These are phyloP conservation scores for Tetrao urogallus DNA, from an alignment of 2,113 vertebrate species.

Conservation along the genomic window DNA sequence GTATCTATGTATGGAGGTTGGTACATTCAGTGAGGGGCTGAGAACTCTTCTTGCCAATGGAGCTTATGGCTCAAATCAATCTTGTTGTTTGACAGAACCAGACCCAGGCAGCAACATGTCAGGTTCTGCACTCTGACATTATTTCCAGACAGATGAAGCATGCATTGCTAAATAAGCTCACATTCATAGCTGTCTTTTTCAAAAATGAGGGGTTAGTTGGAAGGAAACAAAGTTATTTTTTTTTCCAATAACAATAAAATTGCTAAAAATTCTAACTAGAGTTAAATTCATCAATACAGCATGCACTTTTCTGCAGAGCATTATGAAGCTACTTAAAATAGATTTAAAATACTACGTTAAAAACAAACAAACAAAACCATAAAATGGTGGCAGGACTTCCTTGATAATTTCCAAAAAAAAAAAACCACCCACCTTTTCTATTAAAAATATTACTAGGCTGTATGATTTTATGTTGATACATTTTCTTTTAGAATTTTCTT, in stretches of 20 bases:
- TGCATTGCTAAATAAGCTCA: not conserved
- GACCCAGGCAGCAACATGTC: accelerated
- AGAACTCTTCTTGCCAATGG: not conserved
- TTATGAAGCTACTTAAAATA: not conserved
- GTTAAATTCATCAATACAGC: not conserved
- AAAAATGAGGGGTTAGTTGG: not conserved
- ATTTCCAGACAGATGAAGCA: not conserved
- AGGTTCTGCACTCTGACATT: not conserved
- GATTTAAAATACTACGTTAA: not conserved
- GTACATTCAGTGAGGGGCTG: accelerated
- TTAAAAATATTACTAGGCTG: not conserved
- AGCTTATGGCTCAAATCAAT: not conserved
- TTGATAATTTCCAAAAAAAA: not conserved
- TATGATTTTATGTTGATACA: not conserved
- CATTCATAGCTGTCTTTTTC: not conserved
- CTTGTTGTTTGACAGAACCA: not conserved
- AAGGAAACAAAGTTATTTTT: not conserved
- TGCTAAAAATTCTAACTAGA: not conserved
- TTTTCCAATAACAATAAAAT: not conserved
- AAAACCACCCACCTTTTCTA: not conserved
- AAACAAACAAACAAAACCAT: not conserved
- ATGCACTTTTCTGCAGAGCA: not conserved
- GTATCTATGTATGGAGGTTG: not conserved
- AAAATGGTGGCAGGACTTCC: not conserved
- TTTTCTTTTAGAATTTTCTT: not conserved